Evolutionary conservation across 2,113 vertebrate species (phyloP).

Genomic region (Perca schrenkii): DNA sequence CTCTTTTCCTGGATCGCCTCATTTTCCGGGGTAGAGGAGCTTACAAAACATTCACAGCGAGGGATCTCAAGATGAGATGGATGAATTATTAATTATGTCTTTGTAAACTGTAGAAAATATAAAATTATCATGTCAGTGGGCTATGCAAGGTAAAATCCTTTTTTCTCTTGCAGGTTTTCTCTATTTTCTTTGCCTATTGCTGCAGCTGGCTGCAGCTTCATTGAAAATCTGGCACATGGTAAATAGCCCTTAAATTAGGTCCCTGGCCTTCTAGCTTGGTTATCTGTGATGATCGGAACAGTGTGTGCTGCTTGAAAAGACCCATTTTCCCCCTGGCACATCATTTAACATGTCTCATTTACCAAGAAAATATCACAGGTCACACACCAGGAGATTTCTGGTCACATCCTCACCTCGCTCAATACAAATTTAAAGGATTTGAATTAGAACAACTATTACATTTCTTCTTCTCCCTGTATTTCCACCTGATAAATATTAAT

Average conservation of each 20-base stretch:
- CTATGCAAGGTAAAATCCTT: slow-evolving; percentile 8
- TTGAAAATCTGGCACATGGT: slow-evolving; percentile 71
- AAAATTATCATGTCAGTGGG: slow-evolving; percentile 33
- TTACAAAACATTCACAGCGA: slow-evolving; percentile 45
- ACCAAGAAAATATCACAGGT: slow-evolving; percentile 77
- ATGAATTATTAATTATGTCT: slow-evolving; percentile 67
- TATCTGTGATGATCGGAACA: slow-evolving; percentile 82
- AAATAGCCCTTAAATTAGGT: slow-evolving; percentile 81
- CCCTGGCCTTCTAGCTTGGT: slow-evolving; percentile 76
- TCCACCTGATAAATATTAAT: slow-evolving; percentile 78
- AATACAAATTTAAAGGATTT: slow-evolving; percentile 76
- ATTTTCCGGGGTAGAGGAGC: slow-evolving; percentile 39
- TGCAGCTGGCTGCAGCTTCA: slow-evolving; percentile 53
- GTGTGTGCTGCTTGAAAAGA: slow-evolving; percentile 79
- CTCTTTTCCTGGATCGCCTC: slow-evolving; percentile 21
- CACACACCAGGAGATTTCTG: slow-evolving; percentile 73
- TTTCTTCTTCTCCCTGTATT: slow-evolving; percentile 57
- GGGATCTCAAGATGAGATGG: slow-evolving; percentile 44
- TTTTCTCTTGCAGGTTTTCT: slow-evolving; percentile 47
- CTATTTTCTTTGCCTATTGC: slow-evolving; percentile 21
- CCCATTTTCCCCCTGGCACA: slow-evolving; percentile 76
- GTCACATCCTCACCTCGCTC: slow-evolving; percentile 72
- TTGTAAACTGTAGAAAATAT: slow-evolving; percentile 37
- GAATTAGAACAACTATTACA: slow-evolving; percentile 75
- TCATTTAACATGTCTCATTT: slow-evolving; percentile 83